Evolutionary conservation across 2,888 invertebrate genomes (phyloP).

Genomic region (Disparrhopalites patrizii): DNA sequence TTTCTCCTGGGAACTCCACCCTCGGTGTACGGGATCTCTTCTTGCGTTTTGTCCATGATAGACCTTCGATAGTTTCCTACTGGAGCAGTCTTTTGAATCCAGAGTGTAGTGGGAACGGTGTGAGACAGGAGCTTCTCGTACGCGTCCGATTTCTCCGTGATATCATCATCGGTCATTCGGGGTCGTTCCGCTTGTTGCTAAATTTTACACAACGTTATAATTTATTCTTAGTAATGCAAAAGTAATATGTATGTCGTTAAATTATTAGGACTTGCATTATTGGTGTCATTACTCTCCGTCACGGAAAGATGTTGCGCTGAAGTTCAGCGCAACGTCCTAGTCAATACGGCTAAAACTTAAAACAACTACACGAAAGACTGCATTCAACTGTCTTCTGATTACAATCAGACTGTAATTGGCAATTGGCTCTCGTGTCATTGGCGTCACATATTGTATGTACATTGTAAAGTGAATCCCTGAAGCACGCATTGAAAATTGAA

Average conservation of each 20-base stretch:
- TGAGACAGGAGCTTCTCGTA: slow-evolving; percentile 16
- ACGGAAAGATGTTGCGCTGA: too few relatives aligned
- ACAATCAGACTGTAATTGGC: too few relatives aligned
- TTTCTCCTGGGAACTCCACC: slow-evolving; percentile 3
- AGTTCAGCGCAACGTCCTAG: too few relatives aligned
- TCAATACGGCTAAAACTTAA: too few relatives aligned
- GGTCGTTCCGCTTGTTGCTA: slow-evolving; percentile 29
- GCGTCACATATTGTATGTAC: too few relatives aligned
- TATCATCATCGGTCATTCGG: slow-evolving; percentile 16
- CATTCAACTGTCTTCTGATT: too few relatives aligned
- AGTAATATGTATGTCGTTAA: neutral
- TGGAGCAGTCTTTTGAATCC: slow-evolving; percentile 25
- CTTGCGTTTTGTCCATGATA: slow-evolving; percentile 1
- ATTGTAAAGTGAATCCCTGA: too few relatives aligned
- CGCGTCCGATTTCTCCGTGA: slow-evolving; percentile 1
- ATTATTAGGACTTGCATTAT: neutral
- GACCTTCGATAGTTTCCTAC: slow-evolving; percentile 25
- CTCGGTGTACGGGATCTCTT: slow-evolving; percentile 2
- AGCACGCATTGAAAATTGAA: too few relatives aligned
- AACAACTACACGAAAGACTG: too few relatives aligned
- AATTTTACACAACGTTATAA: neutral
- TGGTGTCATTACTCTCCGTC: too few relatives aligned
- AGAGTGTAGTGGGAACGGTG: slow-evolving; percentile 14
- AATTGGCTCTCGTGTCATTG: too few relatives aligned
- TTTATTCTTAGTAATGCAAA: neutral